phyloP scores from a whole-genome alignment of 1,140 invertebrate genomes.

The Cardiocondyla obscurior region DNA sequence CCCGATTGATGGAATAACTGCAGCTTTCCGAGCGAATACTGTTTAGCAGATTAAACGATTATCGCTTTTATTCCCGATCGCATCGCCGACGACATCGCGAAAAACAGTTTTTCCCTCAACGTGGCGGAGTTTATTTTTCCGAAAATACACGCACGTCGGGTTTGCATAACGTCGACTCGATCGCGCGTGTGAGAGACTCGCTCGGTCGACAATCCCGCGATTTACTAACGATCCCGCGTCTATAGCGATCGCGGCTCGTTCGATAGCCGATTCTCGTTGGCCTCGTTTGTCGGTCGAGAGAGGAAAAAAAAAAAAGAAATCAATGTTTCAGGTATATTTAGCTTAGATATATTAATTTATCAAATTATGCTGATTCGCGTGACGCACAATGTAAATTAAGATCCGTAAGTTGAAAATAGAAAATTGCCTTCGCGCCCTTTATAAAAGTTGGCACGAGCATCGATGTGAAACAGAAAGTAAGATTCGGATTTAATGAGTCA shows the following conservation, averaged over 20 bases:
- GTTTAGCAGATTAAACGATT: background rate
- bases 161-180: background rate
- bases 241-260: constrained; percentile 20
- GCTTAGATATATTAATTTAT: background rate
- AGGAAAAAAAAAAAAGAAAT: too few relatives aligned
- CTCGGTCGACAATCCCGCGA: constrained; percentile 50
- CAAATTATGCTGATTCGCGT: background rate
- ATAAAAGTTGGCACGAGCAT: background rate
- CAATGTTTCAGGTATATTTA: background rate
- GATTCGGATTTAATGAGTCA: constrained; percentile 59
- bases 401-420: background rate
- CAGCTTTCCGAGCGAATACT: background rate
- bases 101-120: background rate
- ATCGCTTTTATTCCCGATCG: background rate
- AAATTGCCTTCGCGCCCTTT: background rate
- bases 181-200: constrained; percentile 53
- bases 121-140: background rate
- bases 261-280: background rate
- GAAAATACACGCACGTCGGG: constrained; percentile 2
- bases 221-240: constrained; percentile 18
- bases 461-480: background rate
- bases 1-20: background rate
- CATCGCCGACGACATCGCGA: background rate
- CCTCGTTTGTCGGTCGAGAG: constrained; percentile 27
- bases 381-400: background rate